Evolutionary conservation across 2,113 vertebrate genomes (phyloP), one percentile per base, ranked within the genome.

Genomic region (Struthio camelus): DNA sequence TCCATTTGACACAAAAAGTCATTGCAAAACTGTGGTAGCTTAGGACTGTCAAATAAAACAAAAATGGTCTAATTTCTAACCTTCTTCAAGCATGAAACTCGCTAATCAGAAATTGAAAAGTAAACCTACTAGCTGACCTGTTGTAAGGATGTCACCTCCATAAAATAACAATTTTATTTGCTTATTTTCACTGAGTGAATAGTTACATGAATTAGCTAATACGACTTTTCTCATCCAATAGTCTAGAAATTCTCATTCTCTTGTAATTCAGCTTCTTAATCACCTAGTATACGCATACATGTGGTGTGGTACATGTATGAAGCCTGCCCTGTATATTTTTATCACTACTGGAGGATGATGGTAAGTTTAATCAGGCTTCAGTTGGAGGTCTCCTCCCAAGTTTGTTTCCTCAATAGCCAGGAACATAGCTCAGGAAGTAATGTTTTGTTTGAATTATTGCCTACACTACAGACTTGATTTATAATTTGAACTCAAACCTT

Each of bases 281-380:
- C 22, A 59, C 1, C 18, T 67, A 23, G 3, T n/a, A 14, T 9
- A 48, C 11, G 24, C 2, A 30, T 54, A 54, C 2, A 3, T 11
- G 4, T 56, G 36, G 50, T 28, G 23, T 6, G 64, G 15, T 36
- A 1, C 53, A 40, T 51, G 76, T 58, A 40, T 51, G 76, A 34
- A 87, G 14, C 3, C 22, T 32, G 32, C 2, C n/a, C 27, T 8
- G 6, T 42, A 19, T 54, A 20, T 48, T 91, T 77, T 2, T 7
- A 20, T 53, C 9, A 20, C 66, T 85, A 30, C 4, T 53, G 14
- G 14, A 70, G 11, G 13, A 71, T 5, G 78, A 34, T 10, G 1
- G n/a, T 73, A 66, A 53, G 24, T 77, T 83, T n/a, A 73, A 30
- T 40, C 30, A 65, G 6, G 4, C 71, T 85, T 93, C 78, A 67